Evolutionary conservation across 2,797 vertebrate genomes (phyloP).

Genomic region (Coregonus sp.): DNA sequence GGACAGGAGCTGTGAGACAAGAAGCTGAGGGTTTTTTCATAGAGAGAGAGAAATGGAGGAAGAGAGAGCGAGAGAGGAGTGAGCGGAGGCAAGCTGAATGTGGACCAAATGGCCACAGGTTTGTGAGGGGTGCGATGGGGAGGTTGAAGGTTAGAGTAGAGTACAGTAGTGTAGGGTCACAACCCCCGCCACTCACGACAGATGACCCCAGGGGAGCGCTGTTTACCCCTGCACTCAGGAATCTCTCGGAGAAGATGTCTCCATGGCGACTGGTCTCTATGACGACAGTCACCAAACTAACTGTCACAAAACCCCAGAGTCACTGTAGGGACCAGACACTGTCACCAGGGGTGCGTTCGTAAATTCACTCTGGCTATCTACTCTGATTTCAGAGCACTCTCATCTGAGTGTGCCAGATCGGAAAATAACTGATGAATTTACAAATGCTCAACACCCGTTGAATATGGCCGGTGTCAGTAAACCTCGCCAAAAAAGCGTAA

Average conservation of each 20-base stretch:
- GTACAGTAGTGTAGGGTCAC: neutral
- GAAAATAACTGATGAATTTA: no score
- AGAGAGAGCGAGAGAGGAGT: neutral
- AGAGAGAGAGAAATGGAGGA: conserved; percentile 2
- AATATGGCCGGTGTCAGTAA: no score
- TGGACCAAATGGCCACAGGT: neutral
- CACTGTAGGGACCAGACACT: conserved; percentile 18
- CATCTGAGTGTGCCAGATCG: no score
- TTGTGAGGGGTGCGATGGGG: conserved; percentile 8
- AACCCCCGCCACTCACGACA: conserved; percentile 2
- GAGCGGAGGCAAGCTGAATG: neutral
- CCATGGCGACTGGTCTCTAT: conserved; percentile 28
- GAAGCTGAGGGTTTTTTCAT: neutral
- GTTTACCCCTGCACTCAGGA: conserved; percentile 5
- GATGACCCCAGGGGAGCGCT: conserved; percentile 11
- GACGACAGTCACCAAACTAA: conserved; percentile 28
- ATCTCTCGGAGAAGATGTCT: conserved; percentile 24
- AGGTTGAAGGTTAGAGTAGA: neutral
- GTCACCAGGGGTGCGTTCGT: neutral
- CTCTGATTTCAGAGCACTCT: no score
- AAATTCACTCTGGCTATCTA: no score
- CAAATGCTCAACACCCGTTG: no score
- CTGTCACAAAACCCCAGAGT: conserved; percentile 22
- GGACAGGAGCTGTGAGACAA: neutral
- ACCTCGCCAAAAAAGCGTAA: no score